Conservation (phyloP, 2,888 invertebrate genomes). For the Tipula confusa region DNA sequence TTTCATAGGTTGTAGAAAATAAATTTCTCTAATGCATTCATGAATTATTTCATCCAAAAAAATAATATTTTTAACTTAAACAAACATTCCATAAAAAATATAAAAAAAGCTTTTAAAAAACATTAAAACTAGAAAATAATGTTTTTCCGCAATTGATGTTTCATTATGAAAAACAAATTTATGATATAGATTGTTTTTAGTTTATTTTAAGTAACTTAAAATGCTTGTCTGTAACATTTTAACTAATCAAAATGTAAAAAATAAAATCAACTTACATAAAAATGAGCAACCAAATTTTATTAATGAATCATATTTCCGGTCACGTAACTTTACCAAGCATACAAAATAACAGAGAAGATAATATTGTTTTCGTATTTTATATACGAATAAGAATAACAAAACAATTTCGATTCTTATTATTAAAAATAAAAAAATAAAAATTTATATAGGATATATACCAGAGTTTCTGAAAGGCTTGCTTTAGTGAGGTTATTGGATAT, state of each 20-base stretch:
- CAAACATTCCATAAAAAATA: background rate
- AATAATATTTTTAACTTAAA: background rate
- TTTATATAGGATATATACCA: background rate
- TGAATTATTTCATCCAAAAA: background rate
- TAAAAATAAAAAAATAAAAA: background rate
- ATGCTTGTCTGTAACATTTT: background rate
- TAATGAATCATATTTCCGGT: slow-evolving; percentile 25
- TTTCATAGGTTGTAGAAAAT: background rate
- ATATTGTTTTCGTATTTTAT: background rate
- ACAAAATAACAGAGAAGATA: background rate
- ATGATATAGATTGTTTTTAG: background rate
- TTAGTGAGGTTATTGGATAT: background rate
- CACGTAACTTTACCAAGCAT: background rate
- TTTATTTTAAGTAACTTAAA: background rate
- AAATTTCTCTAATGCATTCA: background rate
- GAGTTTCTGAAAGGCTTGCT: background rate
- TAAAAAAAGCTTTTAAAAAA: background rate
- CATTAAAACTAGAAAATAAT: background rate
- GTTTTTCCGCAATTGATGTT: background rate
- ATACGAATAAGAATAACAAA: background rate
- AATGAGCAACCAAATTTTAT: background rate
- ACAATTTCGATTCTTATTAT: background rate
- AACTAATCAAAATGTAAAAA: background rate
- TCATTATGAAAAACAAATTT: background rate
- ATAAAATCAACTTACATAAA: background rate